Conservation (phyloP, 2,113 vertebrate species). For the Stomatorhinus ivindoensis region DNA sequence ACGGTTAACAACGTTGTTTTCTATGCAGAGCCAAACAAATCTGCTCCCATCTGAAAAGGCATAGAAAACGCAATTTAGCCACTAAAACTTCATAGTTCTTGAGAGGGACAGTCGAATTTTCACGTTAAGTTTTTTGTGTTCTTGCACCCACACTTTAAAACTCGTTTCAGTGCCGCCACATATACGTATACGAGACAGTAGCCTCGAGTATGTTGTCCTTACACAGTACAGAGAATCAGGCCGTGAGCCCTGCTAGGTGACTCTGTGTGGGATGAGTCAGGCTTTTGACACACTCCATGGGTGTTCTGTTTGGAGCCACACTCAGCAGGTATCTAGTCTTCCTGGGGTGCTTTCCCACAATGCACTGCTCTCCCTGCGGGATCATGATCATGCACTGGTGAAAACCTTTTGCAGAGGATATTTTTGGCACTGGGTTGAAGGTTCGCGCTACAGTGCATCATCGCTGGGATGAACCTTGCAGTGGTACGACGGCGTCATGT, state of each 20-base stretch:
- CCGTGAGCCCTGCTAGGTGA: not conserved
- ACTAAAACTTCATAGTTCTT: too few relatives aligned
- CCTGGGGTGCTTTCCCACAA: constrained; percentile 4
- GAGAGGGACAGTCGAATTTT: too few relatives aligned
- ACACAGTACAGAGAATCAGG: not conserved
- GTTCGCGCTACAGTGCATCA: not conserved
- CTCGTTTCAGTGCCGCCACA: too few relatives aligned
- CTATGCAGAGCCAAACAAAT: too few relatives aligned
- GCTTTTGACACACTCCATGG: constrained; percentile 14
- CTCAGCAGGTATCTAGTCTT: not conserved
- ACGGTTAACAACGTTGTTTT: too few relatives aligned
- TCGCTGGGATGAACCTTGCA: not conserved
- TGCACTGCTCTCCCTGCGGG: not conserved
- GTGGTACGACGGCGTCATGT: not conserved
- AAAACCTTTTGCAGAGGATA: not conserved
- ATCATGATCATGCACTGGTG: not conserved
- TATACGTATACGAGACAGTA: not conserved
- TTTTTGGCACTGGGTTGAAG: not conserved
- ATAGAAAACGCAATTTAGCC: too few relatives aligned
- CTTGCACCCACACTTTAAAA: too few relatives aligned
- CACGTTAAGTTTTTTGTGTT: too few relatives aligned
- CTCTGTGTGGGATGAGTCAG: constrained; percentile 1
- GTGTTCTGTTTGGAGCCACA: constrained; percentile 6
- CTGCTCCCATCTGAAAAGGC: too few relatives aligned
- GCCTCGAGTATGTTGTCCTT: not conserved